A percentile compares a stretch with the other conserved stretches of the same genome.
phyloP scores from a whole-genome alignment of 2,888 invertebrate genomes.

The Nomada ruficornis region DNA sequence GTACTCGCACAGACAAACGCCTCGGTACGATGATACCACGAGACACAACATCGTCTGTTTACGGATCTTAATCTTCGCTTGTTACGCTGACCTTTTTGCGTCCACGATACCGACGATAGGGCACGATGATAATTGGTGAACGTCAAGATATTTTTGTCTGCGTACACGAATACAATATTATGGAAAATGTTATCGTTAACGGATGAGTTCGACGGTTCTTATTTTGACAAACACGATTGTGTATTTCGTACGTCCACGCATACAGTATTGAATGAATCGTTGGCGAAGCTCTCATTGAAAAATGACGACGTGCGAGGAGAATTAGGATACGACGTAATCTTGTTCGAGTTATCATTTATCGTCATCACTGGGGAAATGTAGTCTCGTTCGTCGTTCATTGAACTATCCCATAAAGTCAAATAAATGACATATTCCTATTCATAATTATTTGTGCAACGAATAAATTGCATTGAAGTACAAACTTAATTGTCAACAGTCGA shows the following conservation, averaged over 20 bases:
- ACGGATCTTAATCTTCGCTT: neutral
- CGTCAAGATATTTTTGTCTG: neutral
- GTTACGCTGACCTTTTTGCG: slow-evolving; percentile 4
- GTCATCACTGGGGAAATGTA: neutral
- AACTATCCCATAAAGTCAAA: neutral
- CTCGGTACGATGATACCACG: neutral
- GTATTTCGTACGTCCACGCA: no score
- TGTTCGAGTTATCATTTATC: neutral
- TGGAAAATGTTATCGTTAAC: neutral
- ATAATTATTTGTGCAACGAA: neutral
- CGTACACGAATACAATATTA: neutral
- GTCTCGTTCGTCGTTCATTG: neutral
- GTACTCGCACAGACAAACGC: neutral
- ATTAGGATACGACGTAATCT: neutral
- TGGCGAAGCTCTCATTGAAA: neutral
- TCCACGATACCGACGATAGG: neutral
- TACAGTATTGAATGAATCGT: neutral
- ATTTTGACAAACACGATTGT: neutral
- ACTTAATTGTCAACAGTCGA: no score
- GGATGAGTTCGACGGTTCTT: neutral
- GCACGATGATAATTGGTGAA: neutral
- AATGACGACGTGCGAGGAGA: neutral
- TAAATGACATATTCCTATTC: neutral
- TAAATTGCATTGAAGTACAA: neutral
- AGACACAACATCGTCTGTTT: slow-evolving; percentile 13